A percentile compares a stretch with the other conserved stretches of the same genome.
Conservation (phyloP, 2,888 invertebrate species). For the Drosophila pegasa region DNA sequence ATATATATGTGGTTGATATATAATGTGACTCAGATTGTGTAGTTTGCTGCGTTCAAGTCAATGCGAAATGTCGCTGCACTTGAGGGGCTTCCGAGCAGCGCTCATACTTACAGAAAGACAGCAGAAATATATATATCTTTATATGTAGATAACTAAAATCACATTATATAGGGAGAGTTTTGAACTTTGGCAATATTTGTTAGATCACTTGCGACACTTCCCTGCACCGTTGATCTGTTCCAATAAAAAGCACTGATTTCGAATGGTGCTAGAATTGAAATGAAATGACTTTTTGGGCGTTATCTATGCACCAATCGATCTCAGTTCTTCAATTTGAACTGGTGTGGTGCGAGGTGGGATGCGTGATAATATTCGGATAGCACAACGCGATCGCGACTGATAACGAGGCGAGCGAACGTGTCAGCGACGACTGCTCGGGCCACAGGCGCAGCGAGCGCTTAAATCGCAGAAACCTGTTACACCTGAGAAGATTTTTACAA, state of each 20-base stretch:
- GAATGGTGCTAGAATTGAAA: constrained; percentile 83
- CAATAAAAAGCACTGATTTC: constrained; percentile 84
- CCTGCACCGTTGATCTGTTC: constrained; percentile 61
- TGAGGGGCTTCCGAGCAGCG: constrained; percentile 37
- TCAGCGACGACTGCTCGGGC: constrained; percentile 60
- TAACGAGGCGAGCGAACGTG: constrained; percentile 51
- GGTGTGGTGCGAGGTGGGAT: constrained; percentile 8
- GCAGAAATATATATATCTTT: neutral
- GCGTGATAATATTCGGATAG: neutral
- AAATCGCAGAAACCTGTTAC: constrained; percentile 84
- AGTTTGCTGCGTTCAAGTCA: constrained; percentile 6
- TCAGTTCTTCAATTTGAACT: constrained; percentile 82
- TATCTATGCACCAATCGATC: constrained; percentile 84
- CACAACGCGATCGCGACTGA: constrained; percentile 46
- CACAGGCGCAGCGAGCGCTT: constrained; percentile 66
- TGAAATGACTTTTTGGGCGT: constrained; percentile 25
- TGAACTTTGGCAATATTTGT: neutral
- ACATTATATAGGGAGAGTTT: neutral
- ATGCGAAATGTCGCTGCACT: constrained; percentile 35
- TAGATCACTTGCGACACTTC: constrained; percentile 17
- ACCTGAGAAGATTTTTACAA: constrained; percentile 83
- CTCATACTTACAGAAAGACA: constrained; percentile 13
- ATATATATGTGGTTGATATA: neutral
- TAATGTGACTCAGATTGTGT: constrained; percentile 3
- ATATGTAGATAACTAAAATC: neutral